Evolutionary conservation across 2,797 vertebrate species (phyloP).

Genomic region (Crenuchus spilurus): DNA sequence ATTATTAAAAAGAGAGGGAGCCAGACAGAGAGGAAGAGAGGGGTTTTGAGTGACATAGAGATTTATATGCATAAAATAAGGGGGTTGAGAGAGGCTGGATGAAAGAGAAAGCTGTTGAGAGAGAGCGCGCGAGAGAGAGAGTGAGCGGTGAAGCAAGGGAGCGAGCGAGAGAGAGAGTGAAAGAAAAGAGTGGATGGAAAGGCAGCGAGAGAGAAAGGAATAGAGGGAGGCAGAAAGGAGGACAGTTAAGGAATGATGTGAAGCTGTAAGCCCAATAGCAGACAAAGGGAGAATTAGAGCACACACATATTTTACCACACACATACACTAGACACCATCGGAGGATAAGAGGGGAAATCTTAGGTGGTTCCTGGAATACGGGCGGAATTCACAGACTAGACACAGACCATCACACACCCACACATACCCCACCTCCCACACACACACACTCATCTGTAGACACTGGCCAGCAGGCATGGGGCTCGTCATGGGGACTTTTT

Average conservation of each 20-base stretch:
- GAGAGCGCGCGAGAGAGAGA: constrained; percentile 1
- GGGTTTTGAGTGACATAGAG: constrained; percentile 10
- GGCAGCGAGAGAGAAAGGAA: constrained; percentile 32
- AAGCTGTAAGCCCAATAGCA: constrained; percentile 22
- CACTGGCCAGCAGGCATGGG: constrained; percentile 77
- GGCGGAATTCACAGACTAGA: constrained; percentile 36
- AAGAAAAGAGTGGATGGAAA: constrained; percentile 63
- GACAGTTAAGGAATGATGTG: constrained; percentile 34
- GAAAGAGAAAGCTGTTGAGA: background rate
- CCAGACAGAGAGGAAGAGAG: background rate
- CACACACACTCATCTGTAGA: constrained; percentile 12
- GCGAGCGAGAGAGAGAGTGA: constrained; percentile 25
- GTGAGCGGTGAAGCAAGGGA: background rate
- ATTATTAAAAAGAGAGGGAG: constrained; percentile 5
- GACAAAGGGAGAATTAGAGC: constrained; percentile 65
- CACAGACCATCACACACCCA: constrained; percentile 19
- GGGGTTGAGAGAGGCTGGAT: background rate
- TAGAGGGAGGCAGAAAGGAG: constrained; percentile 57
- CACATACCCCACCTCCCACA: constrained; percentile 32
- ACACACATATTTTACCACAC: constrained; percentile 50
- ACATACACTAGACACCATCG: constrained; percentile 52
- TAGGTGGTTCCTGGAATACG: constrained; percentile 26
- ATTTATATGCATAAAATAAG: constrained; percentile 15
- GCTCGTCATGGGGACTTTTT: constrained; percentile 79
- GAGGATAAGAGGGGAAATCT: constrained; percentile 23